Conservation (phyloP, 2,113 vertebrate species). For the Vidua chalybeata region DNA sequence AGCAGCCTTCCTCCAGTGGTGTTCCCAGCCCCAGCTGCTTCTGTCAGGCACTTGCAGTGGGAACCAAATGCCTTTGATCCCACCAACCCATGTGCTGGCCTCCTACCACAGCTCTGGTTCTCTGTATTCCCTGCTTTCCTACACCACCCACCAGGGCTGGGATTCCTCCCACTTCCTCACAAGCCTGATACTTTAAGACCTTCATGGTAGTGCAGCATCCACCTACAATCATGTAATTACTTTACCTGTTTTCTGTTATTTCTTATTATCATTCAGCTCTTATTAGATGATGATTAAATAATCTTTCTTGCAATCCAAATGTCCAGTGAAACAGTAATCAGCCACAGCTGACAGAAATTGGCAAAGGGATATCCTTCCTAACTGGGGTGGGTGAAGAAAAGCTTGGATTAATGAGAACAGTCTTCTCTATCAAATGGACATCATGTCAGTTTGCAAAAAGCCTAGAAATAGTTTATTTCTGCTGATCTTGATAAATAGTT, state of each 20-base stretch:
- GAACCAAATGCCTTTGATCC: background rate
- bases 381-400: background rate
- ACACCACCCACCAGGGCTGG: background rate
- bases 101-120: background rate
- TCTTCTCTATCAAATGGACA: background rate
- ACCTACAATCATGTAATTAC: background rate
- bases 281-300: background rate
- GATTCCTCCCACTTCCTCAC: background rate
- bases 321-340: background rate
- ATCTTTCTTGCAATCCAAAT: background rate
- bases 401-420: background rate
- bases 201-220: background rate
- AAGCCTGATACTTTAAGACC: background rate
- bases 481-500: background rate
- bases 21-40: background rate
- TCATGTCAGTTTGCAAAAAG: background rate
- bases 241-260: background rate
- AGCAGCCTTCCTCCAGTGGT: background rate
- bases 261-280: background rate
- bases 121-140: background rate
- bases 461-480: background rate
- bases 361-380: background rate
- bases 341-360: background rate
- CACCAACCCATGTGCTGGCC: accelerated
- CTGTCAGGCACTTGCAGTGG: accelerated